A percentile compares a stretch with the other conserved stretches of the same genome.
phyloP scores from a whole-genome alignment of 1,140 invertebrate species.

The Coelopa frigida region DNA sequence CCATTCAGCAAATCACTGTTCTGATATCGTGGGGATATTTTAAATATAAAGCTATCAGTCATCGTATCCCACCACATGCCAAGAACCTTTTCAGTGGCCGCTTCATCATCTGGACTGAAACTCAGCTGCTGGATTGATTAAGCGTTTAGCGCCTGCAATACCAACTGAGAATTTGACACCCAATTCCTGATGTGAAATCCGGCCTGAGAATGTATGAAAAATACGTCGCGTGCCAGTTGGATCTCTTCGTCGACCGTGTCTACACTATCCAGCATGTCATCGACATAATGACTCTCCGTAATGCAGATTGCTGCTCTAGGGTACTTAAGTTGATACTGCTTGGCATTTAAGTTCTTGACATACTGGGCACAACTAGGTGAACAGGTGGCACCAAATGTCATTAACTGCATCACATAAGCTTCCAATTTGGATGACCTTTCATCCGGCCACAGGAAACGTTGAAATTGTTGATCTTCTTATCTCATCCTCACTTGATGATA shows the following conservation, averaged over 20 bases:
- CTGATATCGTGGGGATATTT: constrained; percentile 1
- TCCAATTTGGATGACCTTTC: too few species aligned
- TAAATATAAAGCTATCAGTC: constrained; percentile 13
- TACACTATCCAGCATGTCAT: neutral
- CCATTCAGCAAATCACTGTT: neutral
- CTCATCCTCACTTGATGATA: neutral
- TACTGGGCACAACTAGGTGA: neutral
- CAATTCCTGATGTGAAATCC: too few species aligned
- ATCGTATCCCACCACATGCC: constrained; percentile 13
- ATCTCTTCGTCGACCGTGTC: neutral
- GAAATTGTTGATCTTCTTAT: neutral
- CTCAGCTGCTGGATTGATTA: too few species aligned
- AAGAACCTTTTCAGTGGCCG: constrained; percentile 11
- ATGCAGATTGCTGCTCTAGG: neutral
- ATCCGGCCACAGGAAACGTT: constrained; percentile 2
- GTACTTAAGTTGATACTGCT: neutral
- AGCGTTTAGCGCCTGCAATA: too few species aligned
- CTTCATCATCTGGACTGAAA: too few species aligned
- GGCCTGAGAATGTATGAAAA: constrained; percentile 17
- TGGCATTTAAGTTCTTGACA: neutral
- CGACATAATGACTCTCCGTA: neutral
- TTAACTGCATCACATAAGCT: neutral
- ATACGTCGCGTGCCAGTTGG: constrained; percentile 14
- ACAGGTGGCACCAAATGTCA: neutral
- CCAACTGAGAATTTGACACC: too few species aligned